Evolutionary conservation across 2,113 vertebrate genomes (phyloP), one percentile per base, ranked within the genome.

Genomic region (Mohoua ochrocephala): DNA sequence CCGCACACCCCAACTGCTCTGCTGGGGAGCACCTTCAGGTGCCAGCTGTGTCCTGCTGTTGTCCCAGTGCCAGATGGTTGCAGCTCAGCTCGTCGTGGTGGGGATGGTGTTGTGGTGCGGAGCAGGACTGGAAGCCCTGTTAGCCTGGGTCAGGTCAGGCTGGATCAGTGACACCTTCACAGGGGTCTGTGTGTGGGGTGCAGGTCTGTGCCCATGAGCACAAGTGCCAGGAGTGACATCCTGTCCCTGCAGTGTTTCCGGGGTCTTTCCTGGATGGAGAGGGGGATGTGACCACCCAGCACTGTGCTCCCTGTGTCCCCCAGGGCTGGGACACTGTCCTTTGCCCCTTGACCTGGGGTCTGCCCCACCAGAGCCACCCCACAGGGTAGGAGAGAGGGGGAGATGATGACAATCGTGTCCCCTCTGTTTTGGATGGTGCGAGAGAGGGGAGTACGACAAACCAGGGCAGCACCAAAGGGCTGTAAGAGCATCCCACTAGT

Each of bases 1-100:
- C 69, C 0, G 0, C 5, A 9, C 18, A 26, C 22, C 49, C 37
- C 31, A 31, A 2, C 26, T 1, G 3, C 59, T 24, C 13, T 1
- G 16, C 18, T 30, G 28, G 14, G 11, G 39, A 33, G 9, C 14
- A 2, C 0, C 3, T 50, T 13, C 42, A 4, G 11, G 4, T 9
- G 24, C 2, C 13, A 10, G 3, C 14, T 1, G 26, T 14, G 71
- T 77, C 87, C 45, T 2, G 4, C 37, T 21, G 33, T 47, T 18
- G 16, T 18, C 50, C 5, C 4, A 13, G 26, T 30, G 16, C 28
- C 17, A 18, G 28, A 13, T 0, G 1, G 44, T 26, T 27, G n/a
- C 2, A 3, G 24, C 45, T 50, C 3, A 3, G n/a, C n/a, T 59
- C 1, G 0, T 33, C 37, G 18, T 30, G 2, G 3, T 18, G 54